Conservation (phyloP, 2,888 invertebrate genomes). For the Galerucella pusilla region DNA sequence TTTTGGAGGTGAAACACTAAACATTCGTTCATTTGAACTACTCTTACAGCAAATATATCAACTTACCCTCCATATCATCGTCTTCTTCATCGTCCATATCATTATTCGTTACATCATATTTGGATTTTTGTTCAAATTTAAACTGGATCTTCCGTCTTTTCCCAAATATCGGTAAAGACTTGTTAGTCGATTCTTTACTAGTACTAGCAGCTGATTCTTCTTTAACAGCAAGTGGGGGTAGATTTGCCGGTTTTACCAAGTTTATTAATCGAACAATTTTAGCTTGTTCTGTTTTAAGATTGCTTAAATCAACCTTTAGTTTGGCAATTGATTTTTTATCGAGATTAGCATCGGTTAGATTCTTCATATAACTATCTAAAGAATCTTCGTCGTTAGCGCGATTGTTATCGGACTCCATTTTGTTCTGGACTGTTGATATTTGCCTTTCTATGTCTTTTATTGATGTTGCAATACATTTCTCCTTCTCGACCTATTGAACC, state of each 20-base stretch:
- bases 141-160: constrained; percentile 70
- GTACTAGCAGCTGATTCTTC: constrained; percentile 36
- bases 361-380: constrained; percentile 86
- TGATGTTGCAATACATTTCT: constrained; percentile 69
- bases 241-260: constrained; percentile 76
- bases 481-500: constrained; percentile 70
- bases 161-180: constrained; percentile 66
- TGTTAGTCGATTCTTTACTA: constrained; percentile 39
- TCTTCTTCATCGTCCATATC: constrained; percentile 67
- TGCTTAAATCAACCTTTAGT: constrained; percentile 76
- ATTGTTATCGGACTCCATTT: constrained; percentile 53
- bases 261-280: constrained; percentile 79
- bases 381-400: constrained; percentile 73
- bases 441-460: constrained; percentile 70
- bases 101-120: constrained; percentile 49
- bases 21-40: not conserved
- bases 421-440: constrained; percentile 63
- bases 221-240: constrained; percentile 67
- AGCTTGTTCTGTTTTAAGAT: constrained; percentile 75
- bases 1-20: no score
- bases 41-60: not conserved
- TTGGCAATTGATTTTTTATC: constrained; percentile 73
- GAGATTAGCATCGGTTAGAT: constrained; percentile 66
- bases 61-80: constrained; percentile 56
- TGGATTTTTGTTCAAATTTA: constrained; percentile 57